phyloP scores from a whole-genome alignment of 2,113 vertebrate species.

The Chelonoidis abingdonii region DNA sequence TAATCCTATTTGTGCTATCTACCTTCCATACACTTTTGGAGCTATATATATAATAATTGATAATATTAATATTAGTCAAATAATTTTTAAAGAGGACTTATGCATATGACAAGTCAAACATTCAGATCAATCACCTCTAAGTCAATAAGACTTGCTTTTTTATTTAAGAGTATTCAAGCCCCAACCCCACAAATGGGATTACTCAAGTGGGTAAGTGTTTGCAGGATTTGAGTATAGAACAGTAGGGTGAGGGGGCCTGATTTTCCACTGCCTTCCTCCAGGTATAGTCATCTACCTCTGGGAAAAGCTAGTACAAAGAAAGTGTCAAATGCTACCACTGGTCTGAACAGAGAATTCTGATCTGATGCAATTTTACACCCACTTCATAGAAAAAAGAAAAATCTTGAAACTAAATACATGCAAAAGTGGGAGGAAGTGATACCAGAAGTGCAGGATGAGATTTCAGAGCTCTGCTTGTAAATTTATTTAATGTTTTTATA shows the following conservation, averaged over 20 bases:
- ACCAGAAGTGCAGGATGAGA: too few relatives aligned
- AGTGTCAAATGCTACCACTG: too few relatives aligned
- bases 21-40: background rate
- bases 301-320: too few relatives aligned
- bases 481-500: too few relatives aligned
- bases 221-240: background rate
- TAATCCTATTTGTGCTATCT: accelerated
- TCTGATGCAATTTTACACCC: too few relatives aligned
- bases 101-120: background rate
- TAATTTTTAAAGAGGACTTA: background rate
- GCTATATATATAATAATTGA: background rate
- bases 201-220: background rate
- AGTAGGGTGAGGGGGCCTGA: background rate
- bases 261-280: too few relatives aligned
- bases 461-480: too few relatives aligned
- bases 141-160: background rate
- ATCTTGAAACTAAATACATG: too few relatives aligned
- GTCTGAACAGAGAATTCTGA: too few relatives aligned
- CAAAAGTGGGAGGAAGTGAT: too few relatives aligned
- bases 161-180: conserved; percentile 1
- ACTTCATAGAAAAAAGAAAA: too few relatives aligned
- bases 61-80: background rate
- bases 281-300: too few relatives aligned
- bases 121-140: background rate
- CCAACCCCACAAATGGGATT: conserved; percentile 15